phyloP scores from a whole-genome alignment of 2,888 invertebrate species.

The Hypercompe scribonia region DNA sequence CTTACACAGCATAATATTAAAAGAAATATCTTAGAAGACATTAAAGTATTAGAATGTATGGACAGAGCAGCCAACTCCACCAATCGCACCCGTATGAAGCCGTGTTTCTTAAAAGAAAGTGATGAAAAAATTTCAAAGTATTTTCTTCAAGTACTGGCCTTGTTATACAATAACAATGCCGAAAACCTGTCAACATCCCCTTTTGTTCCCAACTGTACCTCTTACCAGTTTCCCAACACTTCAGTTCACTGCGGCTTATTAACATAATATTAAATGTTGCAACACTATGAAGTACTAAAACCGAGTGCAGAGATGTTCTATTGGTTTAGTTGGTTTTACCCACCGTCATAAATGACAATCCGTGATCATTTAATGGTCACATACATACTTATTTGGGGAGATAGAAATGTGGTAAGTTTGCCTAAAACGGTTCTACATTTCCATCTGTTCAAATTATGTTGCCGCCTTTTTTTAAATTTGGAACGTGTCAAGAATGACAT shows the following conservation, averaged over 20 bases:
- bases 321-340: constrained; percentile 52
- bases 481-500: neutral
- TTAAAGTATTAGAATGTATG: too few species aligned
- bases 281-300: constrained; percentile 50
- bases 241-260: constrained; percentile 49
- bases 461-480: neutral
- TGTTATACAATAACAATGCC: too few species aligned
- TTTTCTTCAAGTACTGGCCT: too few species aligned
- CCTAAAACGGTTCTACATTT: constrained; percentile 1
- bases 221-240: constrained; percentile 51
- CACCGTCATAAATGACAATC: constrained; percentile 4
- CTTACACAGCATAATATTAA: too few species aligned
- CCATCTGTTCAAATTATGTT: constrained; percentile 8
- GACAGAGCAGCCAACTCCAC: too few species aligned
- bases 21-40: too few species aligned
- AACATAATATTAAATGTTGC: constrained; percentile 63
- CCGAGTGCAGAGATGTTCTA: constrained; percentile 45
- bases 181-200: neutral
- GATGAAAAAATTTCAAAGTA: too few species aligned
- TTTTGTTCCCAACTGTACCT: constrained; percentile 42
- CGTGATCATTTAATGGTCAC: constrained; percentile 15
- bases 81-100: too few species aligned
- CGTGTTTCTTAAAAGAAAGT: too few species aligned
- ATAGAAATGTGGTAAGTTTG: constrained; percentile 1
- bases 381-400: constrained; percentile 1